Conservation (phyloP, 2,113 vertebrate genomes). For the Gymnarchus niloticus region DNA sequence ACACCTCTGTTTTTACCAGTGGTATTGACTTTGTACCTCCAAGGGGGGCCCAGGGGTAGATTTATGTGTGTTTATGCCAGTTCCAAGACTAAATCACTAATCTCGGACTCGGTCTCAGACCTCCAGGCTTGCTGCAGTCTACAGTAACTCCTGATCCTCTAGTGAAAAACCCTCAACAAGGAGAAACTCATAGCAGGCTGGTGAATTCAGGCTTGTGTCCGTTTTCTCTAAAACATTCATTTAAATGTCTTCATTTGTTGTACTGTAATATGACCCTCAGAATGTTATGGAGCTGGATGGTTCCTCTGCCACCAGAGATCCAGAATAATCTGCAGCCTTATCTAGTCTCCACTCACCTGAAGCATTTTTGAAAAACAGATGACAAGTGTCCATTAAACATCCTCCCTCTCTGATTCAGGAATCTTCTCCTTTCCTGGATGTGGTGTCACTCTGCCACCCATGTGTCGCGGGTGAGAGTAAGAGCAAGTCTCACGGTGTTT, state of each 20-base stretch:
- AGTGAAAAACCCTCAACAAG: not conserved
- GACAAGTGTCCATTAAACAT: conserved; percentile 24
- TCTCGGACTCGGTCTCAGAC: not conserved
- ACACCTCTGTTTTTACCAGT: not conserved
- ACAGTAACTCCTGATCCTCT: not conserved
- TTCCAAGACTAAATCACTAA: not conserved
- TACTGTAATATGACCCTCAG: not conserved
- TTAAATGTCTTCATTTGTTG: not conserved
- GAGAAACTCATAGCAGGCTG: not conserved
- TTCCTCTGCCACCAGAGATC: not conserved
- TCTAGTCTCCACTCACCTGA: not conserved
- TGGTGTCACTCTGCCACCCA: conserved; percentile 97
- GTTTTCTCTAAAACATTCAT: not conserved
- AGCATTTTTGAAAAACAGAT: not conserved
- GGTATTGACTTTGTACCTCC: not conserved
- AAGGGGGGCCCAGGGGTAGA: not conserved
- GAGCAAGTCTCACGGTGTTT: not conserved
- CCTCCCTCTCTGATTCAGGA: conserved; percentile 62
- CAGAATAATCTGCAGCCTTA: not conserved
- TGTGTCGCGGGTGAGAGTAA: conserved; percentile 92
- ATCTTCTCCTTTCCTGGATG: conserved; percentile 99
- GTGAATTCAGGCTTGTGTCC: not conserved
- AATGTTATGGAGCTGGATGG: not conserved
- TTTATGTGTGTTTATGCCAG: not conserved
- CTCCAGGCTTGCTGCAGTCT: not conserved